These are phyloP conservation scores for Zaprionus vittiger DNA, from an alignment of 1,140 invertebrate genomes.

Conservation along the genomic window DNA sequence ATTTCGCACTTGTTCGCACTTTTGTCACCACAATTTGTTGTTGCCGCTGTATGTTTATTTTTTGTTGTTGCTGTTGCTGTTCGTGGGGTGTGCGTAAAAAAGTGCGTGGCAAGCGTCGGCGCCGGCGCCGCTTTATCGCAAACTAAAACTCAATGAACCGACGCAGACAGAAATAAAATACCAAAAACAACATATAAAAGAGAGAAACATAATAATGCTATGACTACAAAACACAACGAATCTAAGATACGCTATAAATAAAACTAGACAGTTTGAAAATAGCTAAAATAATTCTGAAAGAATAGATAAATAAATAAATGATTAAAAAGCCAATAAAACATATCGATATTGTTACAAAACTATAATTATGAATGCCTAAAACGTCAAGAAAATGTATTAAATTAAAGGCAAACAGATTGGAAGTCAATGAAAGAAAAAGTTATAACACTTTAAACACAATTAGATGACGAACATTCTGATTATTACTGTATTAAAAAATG, in stretches of 20 bases:
- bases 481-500: too few species aligned
- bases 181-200: slow-evolving; percentile 24
- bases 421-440: too few species aligned
- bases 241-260: slow-evolving; percentile 9
- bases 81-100: slow-evolving; percentile 50
- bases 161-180: slow-evolving; percentile 41
- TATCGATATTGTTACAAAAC: too few species aligned
- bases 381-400: too few species aligned
- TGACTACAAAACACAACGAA: background rate
- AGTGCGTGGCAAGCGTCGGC: slow-evolving; percentile 56
- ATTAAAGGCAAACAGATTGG: too few species aligned
- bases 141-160: slow-evolving; percentile 61
- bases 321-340: too few species aligned
- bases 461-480: too few species aligned
- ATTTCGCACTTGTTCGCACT: slow-evolving; percentile 50
- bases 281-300: slow-evolving; percentile 11
- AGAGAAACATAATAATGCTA: slow-evolving; percentile 15
- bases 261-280: background rate
- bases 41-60: slow-evolving; percentile 17
- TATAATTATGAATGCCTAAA: too few species aligned
- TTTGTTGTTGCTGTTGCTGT: slow-evolving; percentile 28
- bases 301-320: slow-evolving; percentile 18
- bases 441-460: too few species aligned
- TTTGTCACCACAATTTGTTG: slow-evolving; percentile 26
- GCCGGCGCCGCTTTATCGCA: slow-evolving; percentile 62